These are phyloP conservation scores for Leistus spinibarbis DNA, from an alignment of 2,888 invertebrate genomes.

Conservation along the genomic window DNA sequence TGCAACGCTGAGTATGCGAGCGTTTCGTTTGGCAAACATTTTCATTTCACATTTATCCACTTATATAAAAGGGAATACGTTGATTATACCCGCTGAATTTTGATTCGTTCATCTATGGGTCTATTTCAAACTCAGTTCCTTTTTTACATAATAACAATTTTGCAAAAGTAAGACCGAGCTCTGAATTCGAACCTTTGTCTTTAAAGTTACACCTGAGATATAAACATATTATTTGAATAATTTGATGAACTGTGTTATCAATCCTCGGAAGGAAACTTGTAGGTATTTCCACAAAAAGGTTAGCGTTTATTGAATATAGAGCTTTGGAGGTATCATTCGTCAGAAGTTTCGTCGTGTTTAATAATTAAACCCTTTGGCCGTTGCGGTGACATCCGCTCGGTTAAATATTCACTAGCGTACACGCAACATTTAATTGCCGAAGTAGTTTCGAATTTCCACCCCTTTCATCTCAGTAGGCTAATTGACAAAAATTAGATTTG, in stretches of 20 bases:
- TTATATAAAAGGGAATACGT: background rate
- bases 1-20: background rate
- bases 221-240: no score
- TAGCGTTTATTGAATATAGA: background rate
- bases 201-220: no score
- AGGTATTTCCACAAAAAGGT: no score
- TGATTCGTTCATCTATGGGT: background rate
- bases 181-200: no score
- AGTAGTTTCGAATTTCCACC: constrained; percentile 33
- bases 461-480: background rate
- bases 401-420: constrained; percentile 24
- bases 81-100: background rate
- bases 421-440: constrained; percentile 29
- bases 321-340: background rate
- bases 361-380: constrained; percentile 5
- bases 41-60: background rate
- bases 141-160: no score
- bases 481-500: constrained; percentile 33
- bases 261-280: no score
- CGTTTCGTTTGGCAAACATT: background rate
- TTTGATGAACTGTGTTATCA: no score
- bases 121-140: no score
- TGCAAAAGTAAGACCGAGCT: no score
- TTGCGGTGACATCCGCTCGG: constrained; percentile 11
- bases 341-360: constrained; percentile 14